A percentile compares a stretch with the other conserved stretches of the same genome.
phyloP scores from a whole-genome alignment of 1,140 invertebrate species.

The Lucilia sericata region DNA sequence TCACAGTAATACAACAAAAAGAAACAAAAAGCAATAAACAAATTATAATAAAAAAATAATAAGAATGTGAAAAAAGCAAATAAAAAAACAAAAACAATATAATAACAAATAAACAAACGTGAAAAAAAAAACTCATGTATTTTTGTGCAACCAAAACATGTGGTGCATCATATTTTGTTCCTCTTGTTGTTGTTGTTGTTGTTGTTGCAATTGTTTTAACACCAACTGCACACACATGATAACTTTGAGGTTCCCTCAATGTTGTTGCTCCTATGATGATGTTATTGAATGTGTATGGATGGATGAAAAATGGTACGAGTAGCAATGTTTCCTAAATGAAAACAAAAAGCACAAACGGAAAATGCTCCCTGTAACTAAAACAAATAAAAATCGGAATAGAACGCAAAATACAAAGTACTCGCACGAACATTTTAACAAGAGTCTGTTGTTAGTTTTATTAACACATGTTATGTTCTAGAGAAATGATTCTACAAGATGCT shows the following conservation, averaged over 20 bases:
- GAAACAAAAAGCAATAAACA: not conserved
- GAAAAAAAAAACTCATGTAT: too few species aligned
- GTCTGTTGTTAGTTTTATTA: not conserved
- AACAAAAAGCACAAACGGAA: not conserved
- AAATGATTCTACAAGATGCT: too few species aligned
- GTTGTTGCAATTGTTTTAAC: not conserved
- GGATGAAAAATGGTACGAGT: not conserved
- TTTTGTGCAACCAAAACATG: not conserved
- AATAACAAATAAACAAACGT: not conserved
- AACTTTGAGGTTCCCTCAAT: too few species aligned
- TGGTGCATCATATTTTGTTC: not conserved
- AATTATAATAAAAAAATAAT: constrained; percentile 30
- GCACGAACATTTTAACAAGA: not conserved
- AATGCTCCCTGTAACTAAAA: not conserved
- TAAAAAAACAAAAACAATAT: not conserved
- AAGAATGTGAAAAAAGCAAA: constrained; percentile 12
- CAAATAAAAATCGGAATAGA: not conserved
- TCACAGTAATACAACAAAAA: not conserved
- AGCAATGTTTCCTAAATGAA: not conserved
- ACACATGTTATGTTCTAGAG: not conserved
- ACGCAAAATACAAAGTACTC: too few species aligned
- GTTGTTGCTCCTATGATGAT: not conserved
- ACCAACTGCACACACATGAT: constrained; percentile 11
- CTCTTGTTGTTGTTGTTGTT: not conserved
- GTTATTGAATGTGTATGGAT: not conserved